Evolutionary conservation across 2,113 vertebrate genomes (phyloP).

Genomic region (Saguinus midas): DNA sequence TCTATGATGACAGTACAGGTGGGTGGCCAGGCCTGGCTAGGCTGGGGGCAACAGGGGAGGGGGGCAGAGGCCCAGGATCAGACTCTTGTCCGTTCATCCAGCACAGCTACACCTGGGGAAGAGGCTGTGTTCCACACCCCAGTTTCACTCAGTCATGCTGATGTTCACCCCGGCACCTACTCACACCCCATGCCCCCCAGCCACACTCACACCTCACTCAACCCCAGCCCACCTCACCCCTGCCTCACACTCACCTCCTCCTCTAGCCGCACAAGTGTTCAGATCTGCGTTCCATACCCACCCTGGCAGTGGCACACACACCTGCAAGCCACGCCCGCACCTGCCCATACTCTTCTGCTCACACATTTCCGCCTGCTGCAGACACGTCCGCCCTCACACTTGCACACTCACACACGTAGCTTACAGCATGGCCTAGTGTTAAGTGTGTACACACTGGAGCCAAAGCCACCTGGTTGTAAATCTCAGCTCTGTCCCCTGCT

Average conservation of each 20-base stretch:
- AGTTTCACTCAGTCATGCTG: neutral
- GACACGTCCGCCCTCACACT: too few species aligned
- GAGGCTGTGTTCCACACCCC: neutral
- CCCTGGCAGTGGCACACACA: neutral
- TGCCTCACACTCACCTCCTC: neutral
- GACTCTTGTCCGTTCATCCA: neutral
- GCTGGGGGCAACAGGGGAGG: rapidly evolving
- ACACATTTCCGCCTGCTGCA: neutral
- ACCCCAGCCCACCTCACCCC: neutral
- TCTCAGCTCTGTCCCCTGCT: neutral
- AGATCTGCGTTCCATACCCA: neutral
- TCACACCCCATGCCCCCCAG: rapidly evolving
- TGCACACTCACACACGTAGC: too few species aligned
- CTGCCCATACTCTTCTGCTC: neutral
- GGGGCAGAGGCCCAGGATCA: rapidly evolving
- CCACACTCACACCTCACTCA: neutral
- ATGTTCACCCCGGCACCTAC: rapidly evolving
- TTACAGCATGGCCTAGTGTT: neutral
- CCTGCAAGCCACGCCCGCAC: neutral
- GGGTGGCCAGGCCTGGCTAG: neutral
- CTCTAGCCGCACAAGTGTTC: neutral
- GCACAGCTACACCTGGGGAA: neutral
- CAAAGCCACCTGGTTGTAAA: neutral
- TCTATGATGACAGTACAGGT: slow-evolving; percentile 99
- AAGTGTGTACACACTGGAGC: neutral